Base-by-base conservation (phyloP, 1,140 invertebrate species). In the Magallana ariakensis region DNA sequence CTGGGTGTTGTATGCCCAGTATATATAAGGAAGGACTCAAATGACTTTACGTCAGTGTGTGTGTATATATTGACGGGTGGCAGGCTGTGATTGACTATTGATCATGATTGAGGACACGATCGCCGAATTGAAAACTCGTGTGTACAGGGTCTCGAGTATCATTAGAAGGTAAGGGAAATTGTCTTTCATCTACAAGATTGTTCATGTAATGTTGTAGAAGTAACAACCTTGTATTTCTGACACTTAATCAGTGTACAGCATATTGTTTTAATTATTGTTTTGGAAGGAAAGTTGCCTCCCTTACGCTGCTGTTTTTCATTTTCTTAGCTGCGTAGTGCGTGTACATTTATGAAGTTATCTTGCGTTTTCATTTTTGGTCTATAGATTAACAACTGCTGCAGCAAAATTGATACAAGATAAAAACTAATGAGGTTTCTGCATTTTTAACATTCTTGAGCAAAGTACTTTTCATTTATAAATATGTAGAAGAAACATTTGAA, bases 61-160 rank as follows among this genome's bases (percentile, higher is more conserved):
- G 33, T 75, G n/a, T n/a, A n/a, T n/a, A n/a, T n/a, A 46, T 46
- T 46, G 33, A 46, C 22, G 66, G 22, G 66, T 75, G 66, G 66
- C 19, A 19, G 66, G 13, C 22, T 11, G 22, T 75, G 66, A 75
- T 75, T 75, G 66, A 75, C 22, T 75, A 75, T 75, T 15, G 66
- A 75, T 26, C 66, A 75, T 75, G 66, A 75, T 75, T 33, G 66
- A 75, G 66, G 66, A 75, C 11, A 75, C 66, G 1, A 75, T 75
- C 13, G 66, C 66, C 6, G 66, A 75, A 26, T 33, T 75, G 10
- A 75, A 26, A 75, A 75, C 19, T 75, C 66, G 66, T 10, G 66
- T 75, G 10, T 75, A 75, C 22, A 75, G 66, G 13, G 66, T 75
- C 9, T 75, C 66, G 13, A 75, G 66, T 75, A 75, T 75, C 19